Base-by-base conservation (phyloP, 2,113 vertebrate genomes). In the Pomatostomus ruficeps region DNA sequence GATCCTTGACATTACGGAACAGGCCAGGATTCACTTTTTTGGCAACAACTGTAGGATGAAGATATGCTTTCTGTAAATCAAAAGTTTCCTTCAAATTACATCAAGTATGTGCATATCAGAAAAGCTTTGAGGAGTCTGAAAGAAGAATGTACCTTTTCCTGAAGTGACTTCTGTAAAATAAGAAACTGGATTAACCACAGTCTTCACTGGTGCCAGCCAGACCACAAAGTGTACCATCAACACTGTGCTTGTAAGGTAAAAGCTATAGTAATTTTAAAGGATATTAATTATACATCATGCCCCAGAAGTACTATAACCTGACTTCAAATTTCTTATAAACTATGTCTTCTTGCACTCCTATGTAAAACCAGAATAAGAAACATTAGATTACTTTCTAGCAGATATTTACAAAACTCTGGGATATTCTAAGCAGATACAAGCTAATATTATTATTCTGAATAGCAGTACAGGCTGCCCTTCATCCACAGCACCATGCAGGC, bases 381-480 rank as follows among this genome's bases (percentile, higher is more conserved):
- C 38, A 74, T 11, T 16, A 57, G 28, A 74, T 43, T 83, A 74
- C 36, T 74, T 91, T 67, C 55, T 71, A 79, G 28, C 71, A 89
- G 35, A 43, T 85, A 79, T 51, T 94, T 84, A 85, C 49, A 92
- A 87, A 95, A 75, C 36, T 38, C 54, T 63, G 49, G 16, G 77
- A 70, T 91, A 83, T 66, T 91, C 63, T 88, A 73, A 79, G 58
- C 29, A 85, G 74, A 95, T 45, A 83, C 18, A 84, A 94, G 68
- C 55, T 67, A 89, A 59, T 84, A 76, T 82, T 88, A 83, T 83
- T 93, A 95, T 88, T 58, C 75, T 63, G 68, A 77, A 77, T 80
- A 95, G 76, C 85, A 90, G 51, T 77, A 51, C 83, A 92, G 74
- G 92, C 83, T 96, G 94, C 94, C 92, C 75, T 95, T 71, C 46